These are phyloP conservation scores for Notocelia uddmanniana DNA, from an alignment of 2,888 invertebrate genomes.

Conservation along the genomic window DNA sequence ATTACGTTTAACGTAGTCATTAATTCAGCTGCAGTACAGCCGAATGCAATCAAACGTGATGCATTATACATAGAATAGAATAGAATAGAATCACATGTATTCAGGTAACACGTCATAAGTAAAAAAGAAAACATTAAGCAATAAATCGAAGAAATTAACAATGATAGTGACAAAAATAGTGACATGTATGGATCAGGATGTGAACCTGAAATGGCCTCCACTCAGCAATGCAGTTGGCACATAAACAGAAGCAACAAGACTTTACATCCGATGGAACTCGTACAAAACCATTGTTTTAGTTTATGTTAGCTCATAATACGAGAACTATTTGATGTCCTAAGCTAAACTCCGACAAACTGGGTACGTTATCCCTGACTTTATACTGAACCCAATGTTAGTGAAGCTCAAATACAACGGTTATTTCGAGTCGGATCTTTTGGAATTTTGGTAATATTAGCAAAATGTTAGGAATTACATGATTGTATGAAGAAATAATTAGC, in stretches of 20 bases:
- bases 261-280: slow-evolving; percentile 12
- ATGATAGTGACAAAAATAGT: too few relatives aligned
- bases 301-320: slow-evolving; percentile 34
- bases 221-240: too few relatives aligned
- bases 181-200: too few relatives aligned
- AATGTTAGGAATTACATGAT: too few relatives aligned
- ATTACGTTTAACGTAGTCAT: background rate
- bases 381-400: slow-evolving; percentile 40
- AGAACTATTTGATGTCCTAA: slow-evolving; percentile 35
- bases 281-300: slow-evolving; percentile 35
- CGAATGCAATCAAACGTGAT: background rate
- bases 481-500: too few relatives aligned
- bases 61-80: slow-evolving; percentile 2
- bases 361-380: slow-evolving; percentile 46
- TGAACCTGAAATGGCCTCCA: too few relatives aligned
- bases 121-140: too few relatives aligned
- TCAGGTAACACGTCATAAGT: too few relatives aligned
- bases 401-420: background rate
- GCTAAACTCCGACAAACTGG: slow-evolving; percentile 19
- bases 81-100: too few relatives aligned
- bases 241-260: slow-evolving; percentile 15
- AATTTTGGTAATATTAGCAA: too few relatives aligned
- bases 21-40: background rate
- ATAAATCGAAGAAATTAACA: too few relatives aligned
- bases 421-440: too few relatives aligned